phyloP scores from a whole-genome alignment of 2,113 vertebrate genomes.

The Dicerorhinus sumatrensis region DNA sequence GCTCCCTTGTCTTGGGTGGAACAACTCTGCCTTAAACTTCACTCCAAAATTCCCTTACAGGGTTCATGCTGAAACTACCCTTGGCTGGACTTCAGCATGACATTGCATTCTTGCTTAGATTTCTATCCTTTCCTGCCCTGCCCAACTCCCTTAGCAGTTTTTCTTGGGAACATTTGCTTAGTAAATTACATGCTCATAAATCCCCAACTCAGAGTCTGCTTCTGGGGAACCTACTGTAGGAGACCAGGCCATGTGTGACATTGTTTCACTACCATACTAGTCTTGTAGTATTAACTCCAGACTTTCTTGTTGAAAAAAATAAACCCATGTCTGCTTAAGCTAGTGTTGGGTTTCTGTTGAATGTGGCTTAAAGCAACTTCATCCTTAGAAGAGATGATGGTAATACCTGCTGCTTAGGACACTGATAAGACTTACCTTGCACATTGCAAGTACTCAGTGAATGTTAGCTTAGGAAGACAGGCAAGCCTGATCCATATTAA shows the following conservation, averaged over 20 bases:
- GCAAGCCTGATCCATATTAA: neutral
- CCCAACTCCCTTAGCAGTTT: neutral
- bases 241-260: neutral
- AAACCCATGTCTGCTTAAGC: neutral
- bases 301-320: constrained; percentile 24
- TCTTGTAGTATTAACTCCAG: neutral
- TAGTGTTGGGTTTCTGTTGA: neutral
- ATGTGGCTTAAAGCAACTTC: neutral
- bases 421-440: neutral
- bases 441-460: neutral
- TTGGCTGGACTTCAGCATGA: neutral
- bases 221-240: neutral
- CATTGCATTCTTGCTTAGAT: neutral
- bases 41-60: neutral
- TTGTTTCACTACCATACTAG: neutral
- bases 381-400: neutral
- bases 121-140: neutral
- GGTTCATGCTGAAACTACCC: neutral
- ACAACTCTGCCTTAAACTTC: neutral
- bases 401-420: neutral
- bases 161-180: neutral
- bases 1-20: neutral
- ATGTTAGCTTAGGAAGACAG: neutral
- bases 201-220: neutral
- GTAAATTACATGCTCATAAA: constrained; percentile 27